Evolutionary conservation across 2,113 vertebrate species (phyloP).

Genomic region (Pollimyrus isidori): DNA sequence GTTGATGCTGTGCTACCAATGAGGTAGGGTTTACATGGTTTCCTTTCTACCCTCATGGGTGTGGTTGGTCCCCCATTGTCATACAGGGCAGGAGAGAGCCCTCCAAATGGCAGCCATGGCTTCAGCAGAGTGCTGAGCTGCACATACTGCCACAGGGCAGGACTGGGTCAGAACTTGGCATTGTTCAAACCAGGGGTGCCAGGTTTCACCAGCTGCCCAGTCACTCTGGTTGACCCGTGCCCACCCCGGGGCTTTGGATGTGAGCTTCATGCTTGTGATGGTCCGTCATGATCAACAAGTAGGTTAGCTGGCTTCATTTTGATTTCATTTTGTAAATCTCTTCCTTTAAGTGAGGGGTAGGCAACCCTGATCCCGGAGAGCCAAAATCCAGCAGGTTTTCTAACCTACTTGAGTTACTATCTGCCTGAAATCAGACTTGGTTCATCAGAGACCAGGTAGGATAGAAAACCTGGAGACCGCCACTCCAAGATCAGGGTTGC

Average conservation of each 20-base stretch:
- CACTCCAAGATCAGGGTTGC: not conserved
- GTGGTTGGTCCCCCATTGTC: not conserved
- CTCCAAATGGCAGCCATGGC: constrained; percentile 19
- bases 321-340: not conserved
- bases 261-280: not conserved
- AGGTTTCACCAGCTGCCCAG: constrained; percentile 63
- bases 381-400: not conserved
- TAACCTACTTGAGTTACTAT: not conserved
- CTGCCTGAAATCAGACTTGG: not conserved
- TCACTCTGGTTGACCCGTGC: constrained; percentile 54
- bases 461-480: not conserved
- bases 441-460: not conserved
- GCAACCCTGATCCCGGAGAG: not conserved
- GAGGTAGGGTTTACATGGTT: not conserved
- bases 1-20: not conserved
- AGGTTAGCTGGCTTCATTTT: not conserved
- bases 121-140: constrained; percentile 45
- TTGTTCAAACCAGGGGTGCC: constrained; percentile 36
- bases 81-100: not conserved
- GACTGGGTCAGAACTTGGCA: constrained; percentile 52
- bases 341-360: not conserved
- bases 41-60: not conserved
- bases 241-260: constrained; percentile 40
- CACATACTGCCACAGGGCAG: constrained; percentile 46
- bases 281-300: not conserved